Evolutionary conservation across 2,113 vertebrate genomes (phyloP).

Genomic region (Nannospalax galili): DNA sequence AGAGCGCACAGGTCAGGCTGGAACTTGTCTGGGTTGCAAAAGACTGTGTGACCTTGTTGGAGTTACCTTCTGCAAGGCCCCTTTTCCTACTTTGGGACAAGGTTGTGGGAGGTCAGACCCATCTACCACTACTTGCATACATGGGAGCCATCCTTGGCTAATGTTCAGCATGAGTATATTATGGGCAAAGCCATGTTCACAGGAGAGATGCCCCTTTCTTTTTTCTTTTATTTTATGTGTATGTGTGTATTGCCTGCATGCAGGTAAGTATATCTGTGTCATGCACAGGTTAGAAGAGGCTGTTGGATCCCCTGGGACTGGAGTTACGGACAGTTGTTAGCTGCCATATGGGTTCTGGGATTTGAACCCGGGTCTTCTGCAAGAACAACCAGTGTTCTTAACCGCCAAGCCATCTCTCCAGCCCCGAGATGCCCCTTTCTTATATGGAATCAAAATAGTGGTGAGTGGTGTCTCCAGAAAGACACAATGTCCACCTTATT

Average conservation of each 20-base stretch:
- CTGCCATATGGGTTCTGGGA: too few relatives aligned
- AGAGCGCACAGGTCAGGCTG: neutral
- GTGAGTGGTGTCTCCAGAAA: neutral
- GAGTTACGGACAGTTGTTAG: too few relatives aligned
- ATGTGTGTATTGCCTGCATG: too few relatives aligned
- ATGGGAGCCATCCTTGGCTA: neutral
- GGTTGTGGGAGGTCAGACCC: neutral
- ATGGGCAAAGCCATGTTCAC: neutral
- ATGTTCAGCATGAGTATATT: neutral
- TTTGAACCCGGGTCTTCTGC: too few relatives aligned
- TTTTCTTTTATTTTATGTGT: too few relatives aligned
- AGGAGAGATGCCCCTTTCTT: neutral
- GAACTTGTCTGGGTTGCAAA: neutral
- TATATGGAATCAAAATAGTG: neutral
- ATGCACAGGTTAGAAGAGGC: too few relatives aligned
- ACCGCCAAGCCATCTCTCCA: too few relatives aligned
- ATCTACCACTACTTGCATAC: rapidly evolving
- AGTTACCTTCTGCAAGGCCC: neutral
- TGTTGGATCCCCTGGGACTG: too few relatives aligned
- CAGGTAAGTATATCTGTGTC: too few relatives aligned
- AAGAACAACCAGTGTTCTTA: too few relatives aligned
- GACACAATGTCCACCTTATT: rapidly evolving
- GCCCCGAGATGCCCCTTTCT: neutral
- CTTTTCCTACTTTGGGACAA: neutral
- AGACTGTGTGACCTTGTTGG: neutral